Evolutionary conservation across 1,140 invertebrate genomes (phyloP).

Genomic region (Bombus polaris): DNA sequence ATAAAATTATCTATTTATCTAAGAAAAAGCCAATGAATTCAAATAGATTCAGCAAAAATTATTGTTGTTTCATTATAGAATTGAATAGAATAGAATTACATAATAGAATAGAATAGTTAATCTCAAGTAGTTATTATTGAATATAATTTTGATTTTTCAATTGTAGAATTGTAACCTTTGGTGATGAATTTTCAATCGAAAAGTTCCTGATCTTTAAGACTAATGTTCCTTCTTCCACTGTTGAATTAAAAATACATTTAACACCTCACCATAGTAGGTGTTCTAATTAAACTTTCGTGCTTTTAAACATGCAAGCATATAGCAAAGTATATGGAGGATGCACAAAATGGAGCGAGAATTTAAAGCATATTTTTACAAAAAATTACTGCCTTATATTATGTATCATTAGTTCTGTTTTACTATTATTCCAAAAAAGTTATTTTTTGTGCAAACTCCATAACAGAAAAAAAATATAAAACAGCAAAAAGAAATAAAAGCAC

Average conservation of each 20-base stretch:
- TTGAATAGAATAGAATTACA: not conserved
- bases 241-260: not conserved
- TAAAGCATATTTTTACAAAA: not conserved
- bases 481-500: slow-evolving; percentile 20
- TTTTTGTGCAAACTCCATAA: slow-evolving; percentile 15
- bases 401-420: not conserved
- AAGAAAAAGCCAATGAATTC: not conserved
- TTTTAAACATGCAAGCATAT: slow-evolving; percentile 18
- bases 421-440: not conserved
- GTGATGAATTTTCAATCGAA: too few relatives aligned
- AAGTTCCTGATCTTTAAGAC: too few relatives aligned
- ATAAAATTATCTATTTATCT: too few relatives aligned
- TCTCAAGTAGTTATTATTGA: not conserved
- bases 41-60: not conserved
- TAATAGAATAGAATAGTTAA: not conserved
- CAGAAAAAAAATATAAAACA: not conserved
- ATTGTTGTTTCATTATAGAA: not conserved
- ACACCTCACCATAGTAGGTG: not conserved
- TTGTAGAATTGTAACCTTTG: not conserved
- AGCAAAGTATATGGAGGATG: slow-evolving; percentile 1
- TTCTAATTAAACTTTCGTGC: not conserved
- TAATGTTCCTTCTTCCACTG: not conserved
- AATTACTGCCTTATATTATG: not conserved
- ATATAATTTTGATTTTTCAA: not conserved
- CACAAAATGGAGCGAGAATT: slow-evolving; percentile 4